These are phyloP conservation scores for Hypomecis punctinalis DNA, from an alignment of 2,888 invertebrate species.

Conservation along the genomic window DNA sequence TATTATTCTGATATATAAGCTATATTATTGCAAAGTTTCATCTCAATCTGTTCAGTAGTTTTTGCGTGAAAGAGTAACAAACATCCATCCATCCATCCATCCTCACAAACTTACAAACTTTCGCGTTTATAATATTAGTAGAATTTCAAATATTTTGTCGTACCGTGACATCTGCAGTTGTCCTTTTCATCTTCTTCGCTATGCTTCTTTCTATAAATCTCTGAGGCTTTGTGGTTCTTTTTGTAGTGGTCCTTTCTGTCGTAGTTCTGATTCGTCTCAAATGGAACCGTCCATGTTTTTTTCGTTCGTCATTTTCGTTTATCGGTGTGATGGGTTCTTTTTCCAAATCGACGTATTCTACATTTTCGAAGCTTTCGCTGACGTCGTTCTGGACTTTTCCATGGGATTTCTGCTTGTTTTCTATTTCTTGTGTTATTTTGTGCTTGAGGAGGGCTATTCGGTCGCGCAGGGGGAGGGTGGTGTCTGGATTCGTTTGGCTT, in stretches of 20 bases:
- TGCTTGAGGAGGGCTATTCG: constrained; percentile 44
- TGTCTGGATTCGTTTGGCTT: constrained; percentile 1
- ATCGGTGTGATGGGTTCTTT: constrained; percentile 45
- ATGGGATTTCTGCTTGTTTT: neutral
- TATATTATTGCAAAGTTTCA: too few species aligned
- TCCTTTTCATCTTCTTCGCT: neutral
- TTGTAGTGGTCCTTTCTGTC: neutral
- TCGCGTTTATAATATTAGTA: too few species aligned
- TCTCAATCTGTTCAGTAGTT: too few species aligned
- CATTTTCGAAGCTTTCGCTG: constrained; percentile 39
- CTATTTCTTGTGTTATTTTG: constrained; percentile 39
- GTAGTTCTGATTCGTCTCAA: constrained; percentile 37
- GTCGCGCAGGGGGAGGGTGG: constrained; percentile 28
- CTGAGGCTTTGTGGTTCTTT: neutral
- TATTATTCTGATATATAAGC: too few species aligned
- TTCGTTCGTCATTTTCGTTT: constrained; percentile 45
- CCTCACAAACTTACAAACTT: too few species aligned
- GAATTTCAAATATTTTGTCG: too few species aligned
- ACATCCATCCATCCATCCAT: too few species aligned
- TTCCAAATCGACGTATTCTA: constrained; percentile 22
- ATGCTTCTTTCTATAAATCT: neutral
- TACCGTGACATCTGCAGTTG: too few species aligned
- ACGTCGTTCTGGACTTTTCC: neutral
- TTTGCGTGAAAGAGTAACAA: too few species aligned
- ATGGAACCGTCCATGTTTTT: constrained; percentile 39